A percentile compares a stretch with the other conserved stretches of the same genome.
phyloP scores from a whole-genome alignment of 2,888 invertebrate genomes.

The Drosophila merina region DNA sequence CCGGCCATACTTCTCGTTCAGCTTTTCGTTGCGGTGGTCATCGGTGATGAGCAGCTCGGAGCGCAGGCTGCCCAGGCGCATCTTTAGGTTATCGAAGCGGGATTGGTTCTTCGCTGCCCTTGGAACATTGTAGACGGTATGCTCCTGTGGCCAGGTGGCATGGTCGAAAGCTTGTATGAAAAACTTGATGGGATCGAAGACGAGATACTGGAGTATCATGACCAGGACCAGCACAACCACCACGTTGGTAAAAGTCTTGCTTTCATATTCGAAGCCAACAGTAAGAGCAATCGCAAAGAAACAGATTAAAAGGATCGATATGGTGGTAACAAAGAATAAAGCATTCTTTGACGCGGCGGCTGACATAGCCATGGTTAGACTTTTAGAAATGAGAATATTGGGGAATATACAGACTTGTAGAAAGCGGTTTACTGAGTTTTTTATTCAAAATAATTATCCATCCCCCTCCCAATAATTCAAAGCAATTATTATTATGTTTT shows the following conservation, averaged over 20 bases:
- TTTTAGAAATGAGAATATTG: neutral
- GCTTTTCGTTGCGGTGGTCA: constrained; percentile 60
- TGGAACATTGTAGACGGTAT: neutral
- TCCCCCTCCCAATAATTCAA: neutral
- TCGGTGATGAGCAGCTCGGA: constrained; percentile 48
- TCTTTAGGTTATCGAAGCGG: constrained; percentile 3
- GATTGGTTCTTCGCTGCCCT: neutral
- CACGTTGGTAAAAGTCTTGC: constrained; percentile 58
- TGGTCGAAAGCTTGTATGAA: constrained; percentile 42
- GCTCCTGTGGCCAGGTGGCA: constrained; percentile 40
- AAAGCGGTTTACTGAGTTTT: neutral
- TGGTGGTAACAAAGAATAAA: neutral
- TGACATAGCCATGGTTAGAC: neutral
- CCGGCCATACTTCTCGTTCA: constrained; percentile 64
- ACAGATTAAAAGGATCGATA: constrained; percentile 3
- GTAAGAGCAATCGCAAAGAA: constrained; percentile 8
- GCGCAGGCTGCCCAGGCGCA: constrained; percentile 1
- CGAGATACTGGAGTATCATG: constrained; percentile 54
- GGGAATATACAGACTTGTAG: neutral
- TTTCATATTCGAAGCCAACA: constrained; percentile 64
- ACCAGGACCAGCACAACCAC: constrained; percentile 54
- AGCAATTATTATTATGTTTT: neutral
- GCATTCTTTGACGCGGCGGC: neutral
- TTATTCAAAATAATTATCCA: neutral
- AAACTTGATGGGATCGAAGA: constrained; percentile 67